Conservation (phyloP, 2,888 invertebrate genomes). For the Drosophila diplacantha region DNA sequence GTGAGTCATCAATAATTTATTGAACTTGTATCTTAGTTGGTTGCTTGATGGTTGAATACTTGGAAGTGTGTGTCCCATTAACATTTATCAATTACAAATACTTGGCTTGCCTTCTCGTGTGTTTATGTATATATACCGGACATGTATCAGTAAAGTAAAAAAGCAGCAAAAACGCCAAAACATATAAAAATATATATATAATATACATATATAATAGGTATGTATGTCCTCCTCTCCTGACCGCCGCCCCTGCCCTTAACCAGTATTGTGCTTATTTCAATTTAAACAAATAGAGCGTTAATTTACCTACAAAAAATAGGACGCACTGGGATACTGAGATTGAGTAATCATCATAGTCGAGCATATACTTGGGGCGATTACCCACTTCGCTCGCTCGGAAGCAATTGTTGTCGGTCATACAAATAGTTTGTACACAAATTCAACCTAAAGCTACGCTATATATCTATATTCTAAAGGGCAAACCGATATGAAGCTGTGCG, state of each 20-base stretch:
- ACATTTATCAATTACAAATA: constrained; percentile 46
- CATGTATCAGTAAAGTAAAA: constrained; percentile 58
- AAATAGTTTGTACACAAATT: constrained; percentile 68
- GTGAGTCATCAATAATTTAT: constrained; percentile 63
- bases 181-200: constrained; percentile 64
- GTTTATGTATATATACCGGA: constrained; percentile 23
- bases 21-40: constrained; percentile 59
- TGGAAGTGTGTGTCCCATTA: constrained; percentile 48
- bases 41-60: constrained; percentile 54
- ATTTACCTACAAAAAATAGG: constrained; percentile 57
- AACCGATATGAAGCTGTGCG: constrained; percentile 52
- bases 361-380: constrained; percentile 26
- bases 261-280: constrained; percentile 41
- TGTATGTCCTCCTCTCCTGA: constrained; percentile 17
- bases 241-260: neutral
- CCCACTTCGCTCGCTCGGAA: constrained; percentile 32
- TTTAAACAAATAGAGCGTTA: constrained; percentile 41
- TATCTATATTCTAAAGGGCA: constrained; percentile 46
- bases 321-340: constrained; percentile 58
- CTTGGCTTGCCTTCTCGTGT: constrained; percentile 28
- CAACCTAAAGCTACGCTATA: constrained; percentile 52
- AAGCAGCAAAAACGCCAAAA: constrained; percentile 69
- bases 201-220: constrained; percentile 39
- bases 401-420: constrained; percentile 54
- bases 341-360: constrained; percentile 33